Conservation (phyloP, 2,888 invertebrate genomes). For the Siphlonurus alternatus region DNA sequence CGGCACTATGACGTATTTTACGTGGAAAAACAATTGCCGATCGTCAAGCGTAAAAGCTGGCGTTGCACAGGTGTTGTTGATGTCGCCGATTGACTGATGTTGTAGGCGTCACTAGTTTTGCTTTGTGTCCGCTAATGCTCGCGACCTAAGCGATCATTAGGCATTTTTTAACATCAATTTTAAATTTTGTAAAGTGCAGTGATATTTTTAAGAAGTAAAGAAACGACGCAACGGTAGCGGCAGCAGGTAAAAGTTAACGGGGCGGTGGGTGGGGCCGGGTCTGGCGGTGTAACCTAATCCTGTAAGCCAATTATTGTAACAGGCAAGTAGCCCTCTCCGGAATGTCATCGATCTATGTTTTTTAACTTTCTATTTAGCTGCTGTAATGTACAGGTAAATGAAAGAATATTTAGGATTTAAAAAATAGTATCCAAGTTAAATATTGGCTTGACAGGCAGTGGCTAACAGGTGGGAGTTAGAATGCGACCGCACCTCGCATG, state of each 20-base stretch:
- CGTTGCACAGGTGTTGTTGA: constrained; percentile 4
- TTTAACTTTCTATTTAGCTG: not conserved
- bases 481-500: not conserved
- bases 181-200: not conserved
- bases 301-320: not conserved
- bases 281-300: not conserved
- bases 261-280: not conserved
- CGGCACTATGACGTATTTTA: too few relatives aligned
- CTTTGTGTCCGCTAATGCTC: not conserved
- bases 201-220: not conserved
- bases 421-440: too few relatives aligned
- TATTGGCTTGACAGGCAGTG: too few relatives aligned
- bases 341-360: not conserved
- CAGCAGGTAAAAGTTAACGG: not conserved
- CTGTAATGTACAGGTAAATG: too few relatives aligned
- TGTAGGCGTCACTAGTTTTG: not conserved
- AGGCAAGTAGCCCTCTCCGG: not conserved
- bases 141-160: not conserved
- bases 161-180: not conserved
- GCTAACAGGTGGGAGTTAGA: not conserved
- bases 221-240: not conserved
- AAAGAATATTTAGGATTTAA: too few relatives aligned
- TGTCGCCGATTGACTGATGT: constrained; percentile 4
- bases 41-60: not conserved
- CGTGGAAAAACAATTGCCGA: not conserved